Base-by-base conservation (phyloP, 2,888 invertebrate genomes). In the Esperia sulphurella region DNA sequence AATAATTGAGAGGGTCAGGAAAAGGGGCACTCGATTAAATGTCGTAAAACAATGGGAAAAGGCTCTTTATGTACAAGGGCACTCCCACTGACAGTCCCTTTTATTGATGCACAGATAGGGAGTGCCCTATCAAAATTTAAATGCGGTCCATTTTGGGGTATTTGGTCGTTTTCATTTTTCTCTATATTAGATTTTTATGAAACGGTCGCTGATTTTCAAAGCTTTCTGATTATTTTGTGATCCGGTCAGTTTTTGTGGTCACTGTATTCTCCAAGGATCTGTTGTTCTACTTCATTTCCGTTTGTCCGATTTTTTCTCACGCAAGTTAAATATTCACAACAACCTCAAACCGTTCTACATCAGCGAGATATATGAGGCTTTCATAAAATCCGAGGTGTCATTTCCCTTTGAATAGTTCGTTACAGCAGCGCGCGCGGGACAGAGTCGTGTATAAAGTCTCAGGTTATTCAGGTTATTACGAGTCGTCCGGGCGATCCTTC, bases 371-470 rank as follows among this genome's bases (percentile, higher is more conserved):
- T 71, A 71, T 74, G 60, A 61, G 54, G 65, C 75, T 75, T 79
- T 79, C 77, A 79, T 79, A 74, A 79, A 77, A 76, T 68, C 73
- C 70, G 66, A 79, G 76, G 79, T 77, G 81, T 78, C 78, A 80
- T 79, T 79, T 76, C 74, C 76, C 75, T 79, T 68, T 80, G 78
- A 79, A 80, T 79, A 79, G 79, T 79, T 80, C 74, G 79, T 81
- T 82, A 82, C 75, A 75, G 75, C 60, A 70, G 63, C 61, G 65
- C 60, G 52, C 14, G 59, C 14, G 61, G 65, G 52, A 59, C 54
- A 59, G 55, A 59, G 61, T 51, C 55, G 61, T 52, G 69, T 67
- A 71, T 74, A 71, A 70, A 74, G 73, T 78, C 69, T 75, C 67
- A 62, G 69, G 73, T 71, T 74, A 67, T 69, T 69, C 68, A 71